Percentiles rank a stretch among this genome's conserved stretches.
These are phyloP conservation scores for Uropsilus gracilis DNA, from an alignment of 2,113 vertebrate species.

Conservation along the genomic window DNA sequence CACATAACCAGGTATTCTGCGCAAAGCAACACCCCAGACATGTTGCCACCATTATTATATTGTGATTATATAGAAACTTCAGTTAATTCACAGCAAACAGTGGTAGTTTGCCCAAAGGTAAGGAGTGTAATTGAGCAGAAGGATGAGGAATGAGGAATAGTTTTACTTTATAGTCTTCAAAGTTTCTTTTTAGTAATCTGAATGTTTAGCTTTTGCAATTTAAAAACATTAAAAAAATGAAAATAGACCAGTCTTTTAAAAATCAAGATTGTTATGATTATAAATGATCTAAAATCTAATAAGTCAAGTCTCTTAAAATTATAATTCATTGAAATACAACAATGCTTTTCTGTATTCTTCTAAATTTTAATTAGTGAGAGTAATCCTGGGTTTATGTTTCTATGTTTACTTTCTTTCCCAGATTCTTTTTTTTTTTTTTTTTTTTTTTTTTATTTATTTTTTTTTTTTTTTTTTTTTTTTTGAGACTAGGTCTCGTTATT, in stretches of 20 bases:
- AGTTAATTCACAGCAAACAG: not conserved
- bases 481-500: no score
- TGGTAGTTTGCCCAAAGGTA: not conserved
- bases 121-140: not conserved
- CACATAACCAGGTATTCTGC: not conserved
- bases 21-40: not conserved
- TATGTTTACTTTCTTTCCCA: constrained; percentile 1
- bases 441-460: no score
- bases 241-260: not conserved
- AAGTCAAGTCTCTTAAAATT: not conserved
- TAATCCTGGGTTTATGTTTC: not conserved
- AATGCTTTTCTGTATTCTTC: not conserved
- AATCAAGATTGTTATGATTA: not conserved
- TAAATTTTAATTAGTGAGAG: not conserved
- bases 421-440: no score
- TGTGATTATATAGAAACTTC: not conserved
- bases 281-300: not conserved
- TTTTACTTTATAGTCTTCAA: not conserved
- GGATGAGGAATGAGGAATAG: not conserved
- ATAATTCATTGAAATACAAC: not conserved
- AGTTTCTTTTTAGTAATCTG: not conserved
- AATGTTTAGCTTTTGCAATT: not conserved
- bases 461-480: no score
- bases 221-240: not conserved
- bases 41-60: not conserved